These are phyloP conservation scores for Thera obeliscata DNA, from an alignment of 2,888 invertebrate species.

Conservation along the genomic window DNA sequence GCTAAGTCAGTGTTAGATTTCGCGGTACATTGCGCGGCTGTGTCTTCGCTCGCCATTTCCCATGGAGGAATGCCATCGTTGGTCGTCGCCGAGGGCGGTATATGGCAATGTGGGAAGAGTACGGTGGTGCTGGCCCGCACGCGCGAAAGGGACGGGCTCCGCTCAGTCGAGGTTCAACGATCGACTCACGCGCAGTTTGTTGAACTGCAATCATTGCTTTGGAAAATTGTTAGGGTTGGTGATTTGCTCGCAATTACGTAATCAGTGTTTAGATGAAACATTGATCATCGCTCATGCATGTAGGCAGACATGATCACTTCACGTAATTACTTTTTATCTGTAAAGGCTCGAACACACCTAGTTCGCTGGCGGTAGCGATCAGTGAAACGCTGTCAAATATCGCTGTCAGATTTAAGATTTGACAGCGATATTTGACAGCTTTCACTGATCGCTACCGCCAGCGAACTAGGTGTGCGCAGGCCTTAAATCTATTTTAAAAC, in stretches of 20 bases:
- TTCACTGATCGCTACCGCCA: no score
- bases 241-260: slow-evolving; percentile 15
- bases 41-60: slow-evolving; percentile 48
- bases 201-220: slow-evolving; percentile 82
- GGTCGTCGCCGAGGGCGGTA: slow-evolving; percentile 62
- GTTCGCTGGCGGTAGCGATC: no score
- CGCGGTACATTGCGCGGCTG: slow-evolving; percentile 52
- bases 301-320: neutral
- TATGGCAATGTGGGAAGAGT: slow-evolving; percentile 63
- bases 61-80: slow-evolving; percentile 63
- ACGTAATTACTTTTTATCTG: neutral
- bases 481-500: no score
- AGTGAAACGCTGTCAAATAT: no score
- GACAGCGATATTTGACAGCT: no score
- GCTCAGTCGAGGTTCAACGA: slow-evolving; percentile 80
- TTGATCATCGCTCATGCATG: slow-evolving; percentile 2
- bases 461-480: no score
- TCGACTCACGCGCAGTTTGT: slow-evolving; percentile 82
- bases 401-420: no score
- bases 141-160: slow-evolving; percentile 66
- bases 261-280: slow-evolving; percentile 5
- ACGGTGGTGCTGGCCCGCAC: slow-evolving; percentile 37
- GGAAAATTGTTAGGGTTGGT: slow-evolving; percentile 76
- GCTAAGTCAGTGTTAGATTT: slow-evolving; percentile 45
- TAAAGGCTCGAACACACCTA: no score